Percentiles rank a stretch among this genome's conserved stretches.
phyloP scores from a whole-genome alignment of 2,113 vertebrate species.

The Pollimyrus isidori region DNA sequence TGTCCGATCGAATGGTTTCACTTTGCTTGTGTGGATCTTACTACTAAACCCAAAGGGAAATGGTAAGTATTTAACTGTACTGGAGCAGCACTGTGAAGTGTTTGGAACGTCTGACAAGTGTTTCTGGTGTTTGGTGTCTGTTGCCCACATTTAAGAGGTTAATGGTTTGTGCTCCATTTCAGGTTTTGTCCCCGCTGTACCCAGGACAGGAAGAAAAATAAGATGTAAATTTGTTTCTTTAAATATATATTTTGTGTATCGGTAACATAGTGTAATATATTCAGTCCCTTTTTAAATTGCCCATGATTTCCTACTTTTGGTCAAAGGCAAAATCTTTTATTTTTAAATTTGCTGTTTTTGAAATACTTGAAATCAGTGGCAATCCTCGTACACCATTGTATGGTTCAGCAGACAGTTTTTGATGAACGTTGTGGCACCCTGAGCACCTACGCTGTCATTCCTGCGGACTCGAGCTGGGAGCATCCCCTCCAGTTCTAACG shows the following conservation, averaged over 20 bases:
- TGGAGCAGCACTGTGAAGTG: neutral
- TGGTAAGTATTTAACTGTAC: constrained; percentile 65
- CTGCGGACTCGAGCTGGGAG: neutral
- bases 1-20: constrained; percentile 99
- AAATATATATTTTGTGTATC: constrained; percentile 43
- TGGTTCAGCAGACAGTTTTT: constrained; percentile 40
- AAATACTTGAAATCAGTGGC: constrained; percentile 53
- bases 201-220: constrained; percentile 93
- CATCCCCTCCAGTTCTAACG: neutral
- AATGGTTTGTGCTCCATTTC: constrained; percentile 2
- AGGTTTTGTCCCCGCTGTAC: constrained; percentile 96
- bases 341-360: constrained; percentile 32
- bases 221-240: constrained; percentile 34
- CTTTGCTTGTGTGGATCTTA: constrained; percentile 93
- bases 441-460: neutral
- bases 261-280: constrained; percentile 39
- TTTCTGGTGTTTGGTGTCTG: neutral
- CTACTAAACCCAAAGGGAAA: constrained; percentile 98
- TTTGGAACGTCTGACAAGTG: neutral
- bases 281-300: constrained; percentile 23
- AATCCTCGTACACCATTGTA: constrained; percentile 31
- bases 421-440: neutral
- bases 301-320: constrained; percentile 16
- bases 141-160: neutral
- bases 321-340: constrained; percentile 41